Percentiles rank a stretch among this genome's conserved stretches.
Conservation (phyloP, 2,113 vertebrate genomes). For the Oophaga pumilio region DNA sequence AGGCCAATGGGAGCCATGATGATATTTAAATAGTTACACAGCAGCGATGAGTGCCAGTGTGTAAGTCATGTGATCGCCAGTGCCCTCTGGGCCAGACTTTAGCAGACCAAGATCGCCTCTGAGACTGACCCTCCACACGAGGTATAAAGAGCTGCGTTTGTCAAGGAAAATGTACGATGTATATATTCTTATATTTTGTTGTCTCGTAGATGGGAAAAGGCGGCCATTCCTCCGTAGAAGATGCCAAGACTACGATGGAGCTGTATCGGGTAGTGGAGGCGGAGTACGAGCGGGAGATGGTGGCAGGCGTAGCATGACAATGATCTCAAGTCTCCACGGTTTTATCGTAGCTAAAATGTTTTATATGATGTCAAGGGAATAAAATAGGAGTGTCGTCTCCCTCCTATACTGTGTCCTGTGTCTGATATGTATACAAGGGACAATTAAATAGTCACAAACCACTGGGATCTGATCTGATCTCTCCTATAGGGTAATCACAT, state of each 20-base stretch:
- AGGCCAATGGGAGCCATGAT: no score
- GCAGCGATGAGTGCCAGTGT: no score
- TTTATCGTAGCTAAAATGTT: not conserved
- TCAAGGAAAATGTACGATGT: no score
- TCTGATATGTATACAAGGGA: not conserved
- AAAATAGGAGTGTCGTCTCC: not conserved
- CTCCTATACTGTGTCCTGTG: not conserved
- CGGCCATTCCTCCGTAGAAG: slow-evolving; percentile 92
- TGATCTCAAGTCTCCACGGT: not conserved
- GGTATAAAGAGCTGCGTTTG: no score
- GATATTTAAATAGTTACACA: no score
- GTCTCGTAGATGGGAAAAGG: slow-evolving; percentile 73
- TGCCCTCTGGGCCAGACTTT: no score
- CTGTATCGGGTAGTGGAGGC: slow-evolving; percentile 86
- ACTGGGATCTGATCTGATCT: no score
- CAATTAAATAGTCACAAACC: no score
- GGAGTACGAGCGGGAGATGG: slow-evolving; percentile 82
- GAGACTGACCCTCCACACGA: no score
- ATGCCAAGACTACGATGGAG: slow-evolving; percentile 90
- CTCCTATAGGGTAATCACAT: no score
- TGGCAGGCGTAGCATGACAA: slow-evolving; percentile 36
- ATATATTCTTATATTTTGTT: not conserved
- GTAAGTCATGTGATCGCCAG: no score
- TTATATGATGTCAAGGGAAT: not conserved
- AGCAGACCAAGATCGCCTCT: no score